These are phyloP conservation scores for Myiozetetes cayanensis DNA, from an alignment of 2,113 vertebrate genomes.

Conservation along the genomic window DNA sequence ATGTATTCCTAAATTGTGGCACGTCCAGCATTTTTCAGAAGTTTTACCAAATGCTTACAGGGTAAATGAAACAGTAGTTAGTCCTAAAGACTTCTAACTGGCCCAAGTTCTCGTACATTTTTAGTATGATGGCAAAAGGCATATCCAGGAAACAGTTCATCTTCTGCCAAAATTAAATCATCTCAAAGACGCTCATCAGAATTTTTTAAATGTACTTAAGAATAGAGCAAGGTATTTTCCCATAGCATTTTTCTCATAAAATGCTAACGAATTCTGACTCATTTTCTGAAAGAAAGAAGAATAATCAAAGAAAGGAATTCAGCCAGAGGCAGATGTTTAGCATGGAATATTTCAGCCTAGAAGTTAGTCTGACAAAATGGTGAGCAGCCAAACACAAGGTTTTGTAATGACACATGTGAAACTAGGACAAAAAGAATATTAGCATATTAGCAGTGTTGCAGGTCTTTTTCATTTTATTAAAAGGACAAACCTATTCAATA, in stretches of 20 bases:
- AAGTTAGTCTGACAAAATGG: not conserved
- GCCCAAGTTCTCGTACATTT: not conserved
- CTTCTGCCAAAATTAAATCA: not conserved
- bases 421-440: constrained; percentile 2
- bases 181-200: not conserved
- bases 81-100: not conserved
- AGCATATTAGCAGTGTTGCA: not conserved
- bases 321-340: constrained; percentile 48
- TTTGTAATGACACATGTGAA: not conserved
- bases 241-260: constrained; percentile 32
- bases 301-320: constrained; percentile 43
- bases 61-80: not conserved
- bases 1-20: not conserved
- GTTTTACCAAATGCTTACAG: not conserved
- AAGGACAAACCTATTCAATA: not conserved
- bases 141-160: not conserved
- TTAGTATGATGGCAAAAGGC: not conserved
- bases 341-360: not conserved
- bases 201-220: not conserved
- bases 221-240: constrained; percentile 34
- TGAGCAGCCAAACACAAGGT: constrained; percentile 9
- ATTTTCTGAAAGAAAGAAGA: constrained; percentile 39
- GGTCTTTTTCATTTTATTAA: not conserved
- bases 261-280: constrained; percentile 44
- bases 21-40: not conserved